Conservation (phyloP, 92 coral and sea anemone genomes). For the Montipora capitata region DNA sequence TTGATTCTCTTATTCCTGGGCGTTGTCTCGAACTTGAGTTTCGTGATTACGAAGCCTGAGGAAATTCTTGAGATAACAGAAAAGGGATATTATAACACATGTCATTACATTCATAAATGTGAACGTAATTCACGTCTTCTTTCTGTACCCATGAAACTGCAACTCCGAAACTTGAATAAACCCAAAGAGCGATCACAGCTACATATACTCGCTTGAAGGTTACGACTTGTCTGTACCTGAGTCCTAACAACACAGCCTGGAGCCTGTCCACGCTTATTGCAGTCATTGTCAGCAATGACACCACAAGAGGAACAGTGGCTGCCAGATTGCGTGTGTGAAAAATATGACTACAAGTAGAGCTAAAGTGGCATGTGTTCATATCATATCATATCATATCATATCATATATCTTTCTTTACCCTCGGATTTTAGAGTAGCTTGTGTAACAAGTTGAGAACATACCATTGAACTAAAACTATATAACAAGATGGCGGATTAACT, state of each 20-base stretch:
- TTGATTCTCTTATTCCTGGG: not conserved
- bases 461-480: too few relatives aligned
- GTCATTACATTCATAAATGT: too few relatives aligned
- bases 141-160: not conserved
- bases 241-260: slow-evolving; percentile 3
- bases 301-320: not conserved
- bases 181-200: not conserved
- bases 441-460: too few relatives aligned
- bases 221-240: too few relatives aligned
- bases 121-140: not conserved
- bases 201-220: too few relatives aligned
- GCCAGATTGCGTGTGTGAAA: not conserved
- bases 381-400: too few relatives aligned
- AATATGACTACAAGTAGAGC: too few relatives aligned
- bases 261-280: slow-evolving; percentile 35
- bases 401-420: too few relatives aligned
- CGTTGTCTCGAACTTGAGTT: not conserved
- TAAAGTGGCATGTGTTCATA: too few relatives aligned
- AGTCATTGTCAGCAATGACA: slow-evolving; percentile 3
- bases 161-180: not conserved
- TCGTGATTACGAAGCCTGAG: not conserved
- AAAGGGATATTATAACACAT: not conserved
- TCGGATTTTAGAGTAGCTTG: too few relatives aligned
- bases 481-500: too few relatives aligned
- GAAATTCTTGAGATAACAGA: not conserved